A percentile compares a stretch with the other conserved stretches of the same genome.
Evolutionary conservation across 1,140 invertebrate genomes (phyloP).

Genomic region (Diorhabda carinulata): DNA sequence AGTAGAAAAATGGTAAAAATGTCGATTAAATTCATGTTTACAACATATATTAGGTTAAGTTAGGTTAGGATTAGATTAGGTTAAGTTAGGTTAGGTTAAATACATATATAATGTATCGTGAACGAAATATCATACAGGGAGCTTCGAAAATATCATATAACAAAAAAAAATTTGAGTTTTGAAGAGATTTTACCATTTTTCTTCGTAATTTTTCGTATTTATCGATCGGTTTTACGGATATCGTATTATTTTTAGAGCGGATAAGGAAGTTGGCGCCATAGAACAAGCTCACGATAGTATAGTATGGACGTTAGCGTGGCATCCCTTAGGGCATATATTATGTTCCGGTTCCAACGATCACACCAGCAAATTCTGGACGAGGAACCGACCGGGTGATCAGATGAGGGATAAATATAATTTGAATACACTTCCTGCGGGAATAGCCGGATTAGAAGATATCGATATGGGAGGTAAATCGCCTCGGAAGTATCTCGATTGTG

Average conservation of each 20-base stretch:
- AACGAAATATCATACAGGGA: too few relatives aligned
- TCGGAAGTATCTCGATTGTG: neutral
- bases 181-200: too few relatives aligned
- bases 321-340: conserved; percentile 97
- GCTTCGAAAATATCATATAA: too few relatives aligned
- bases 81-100: too few relatives aligned
- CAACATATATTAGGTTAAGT: too few relatives aligned
- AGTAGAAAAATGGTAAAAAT: too few relatives aligned
- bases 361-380: conserved; percentile 98
- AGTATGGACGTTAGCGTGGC: conserved; percentile 98
- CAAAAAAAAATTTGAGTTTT: too few relatives aligned
- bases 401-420: conserved; percentile 97
- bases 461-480: conserved; percentile 54
- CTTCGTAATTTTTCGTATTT: too few relatives aligned
- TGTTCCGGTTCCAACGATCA: conserved; percentile 98
- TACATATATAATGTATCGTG: too few relatives aligned
- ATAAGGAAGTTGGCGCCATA: conserved; percentile 97
- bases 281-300: conserved; percentile 99
- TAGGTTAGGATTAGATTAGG: too few relatives aligned
- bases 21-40: too few relatives aligned
- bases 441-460: conserved; percentile 66
- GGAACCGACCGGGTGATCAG: conserved; percentile 95
- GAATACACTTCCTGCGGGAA: conserved; percentile 82
- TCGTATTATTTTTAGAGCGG: conserved; percentile 63
- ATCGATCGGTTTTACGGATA: neutral